phyloP scores from a whole-genome alignment of 2,113 vertebrate species.

The Monarcha castaneiventris region DNA sequence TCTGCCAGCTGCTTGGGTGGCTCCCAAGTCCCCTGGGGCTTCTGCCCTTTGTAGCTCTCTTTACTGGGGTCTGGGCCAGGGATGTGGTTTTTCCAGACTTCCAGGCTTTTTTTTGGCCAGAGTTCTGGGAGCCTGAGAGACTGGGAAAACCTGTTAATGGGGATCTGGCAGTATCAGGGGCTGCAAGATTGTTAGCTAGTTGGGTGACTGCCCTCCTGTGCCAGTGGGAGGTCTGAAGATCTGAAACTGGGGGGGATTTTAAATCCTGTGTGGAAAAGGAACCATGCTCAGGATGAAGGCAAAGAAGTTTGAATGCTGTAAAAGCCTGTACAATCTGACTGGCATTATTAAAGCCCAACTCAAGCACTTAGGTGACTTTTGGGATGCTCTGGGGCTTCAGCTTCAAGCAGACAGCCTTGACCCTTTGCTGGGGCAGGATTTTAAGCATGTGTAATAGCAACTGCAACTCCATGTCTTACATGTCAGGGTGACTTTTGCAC shows the following conservation, averaged over 20 bases:
- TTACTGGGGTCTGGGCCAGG: background rate
- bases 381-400: background rate
- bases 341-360: background rate
- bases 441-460: background rate
- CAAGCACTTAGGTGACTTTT: background rate
- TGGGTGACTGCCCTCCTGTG: background rate
- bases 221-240: background rate
- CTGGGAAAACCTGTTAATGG: background rate
- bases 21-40: background rate
- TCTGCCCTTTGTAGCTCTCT: background rate
- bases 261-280: background rate
- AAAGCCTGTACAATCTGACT: background rate
- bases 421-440: background rate
- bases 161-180: background rate
- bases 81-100: background rate
- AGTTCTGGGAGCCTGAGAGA: background rate
- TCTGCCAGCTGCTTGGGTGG: background rate
- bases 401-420: background rate
- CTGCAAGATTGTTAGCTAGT: background rate
- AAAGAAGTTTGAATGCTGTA: background rate
- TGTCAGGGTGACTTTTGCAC: background rate
- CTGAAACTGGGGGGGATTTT: background rate
- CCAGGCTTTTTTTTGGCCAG: background rate
- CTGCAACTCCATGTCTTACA: fast-evolving
- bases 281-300: fast-evolving